A percentile compares a stretch with the other conserved stretches of the same genome.
Conservation (phyloP, 2,113 vertebrate genomes). For the Ardeotis arabs region DNA sequence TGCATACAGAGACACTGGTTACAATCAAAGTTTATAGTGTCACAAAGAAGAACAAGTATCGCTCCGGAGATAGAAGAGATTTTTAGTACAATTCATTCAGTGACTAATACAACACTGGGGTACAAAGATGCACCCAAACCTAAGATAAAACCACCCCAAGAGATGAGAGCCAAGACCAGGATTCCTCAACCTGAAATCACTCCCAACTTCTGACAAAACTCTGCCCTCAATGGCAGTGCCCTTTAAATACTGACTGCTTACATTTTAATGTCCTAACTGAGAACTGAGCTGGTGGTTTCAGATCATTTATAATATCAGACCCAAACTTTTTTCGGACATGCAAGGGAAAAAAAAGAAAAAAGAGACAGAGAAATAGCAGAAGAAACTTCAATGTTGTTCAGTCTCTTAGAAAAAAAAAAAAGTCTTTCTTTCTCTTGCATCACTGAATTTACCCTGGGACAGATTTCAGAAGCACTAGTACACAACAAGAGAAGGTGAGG, state of each 20-base stretch:
- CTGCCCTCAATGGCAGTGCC: not conserved
- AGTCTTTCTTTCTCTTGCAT: not conserved
- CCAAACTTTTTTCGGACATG: not conserved
- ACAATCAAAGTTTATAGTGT: not conserved
- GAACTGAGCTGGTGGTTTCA: not conserved
- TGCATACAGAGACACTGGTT: not conserved
- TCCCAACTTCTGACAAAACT: not conserved
- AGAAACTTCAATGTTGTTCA: not conserved
- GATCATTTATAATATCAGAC: not conserved
- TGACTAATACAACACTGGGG: not conserved
- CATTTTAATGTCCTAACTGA: not conserved
- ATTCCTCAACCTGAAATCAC: not conserved
- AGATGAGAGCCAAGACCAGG: not conserved
- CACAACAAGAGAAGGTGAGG: not conserved
- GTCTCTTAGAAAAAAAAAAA: not conserved
- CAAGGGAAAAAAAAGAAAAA: accelerated
- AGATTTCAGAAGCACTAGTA: not conserved
- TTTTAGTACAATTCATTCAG: not conserved
- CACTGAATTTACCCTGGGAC: not conserved
- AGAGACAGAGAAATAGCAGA: not conserved
- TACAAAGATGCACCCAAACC: not conserved
- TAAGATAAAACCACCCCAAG: not conserved
- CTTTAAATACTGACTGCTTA: not conserved
- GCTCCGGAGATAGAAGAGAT: not conserved
- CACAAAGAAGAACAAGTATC: not conserved